These are phyloP conservation scores for Agapornis canus DNA, from an alignment of 2,797 vertebrate genomes.

Conservation along the genomic window DNA sequence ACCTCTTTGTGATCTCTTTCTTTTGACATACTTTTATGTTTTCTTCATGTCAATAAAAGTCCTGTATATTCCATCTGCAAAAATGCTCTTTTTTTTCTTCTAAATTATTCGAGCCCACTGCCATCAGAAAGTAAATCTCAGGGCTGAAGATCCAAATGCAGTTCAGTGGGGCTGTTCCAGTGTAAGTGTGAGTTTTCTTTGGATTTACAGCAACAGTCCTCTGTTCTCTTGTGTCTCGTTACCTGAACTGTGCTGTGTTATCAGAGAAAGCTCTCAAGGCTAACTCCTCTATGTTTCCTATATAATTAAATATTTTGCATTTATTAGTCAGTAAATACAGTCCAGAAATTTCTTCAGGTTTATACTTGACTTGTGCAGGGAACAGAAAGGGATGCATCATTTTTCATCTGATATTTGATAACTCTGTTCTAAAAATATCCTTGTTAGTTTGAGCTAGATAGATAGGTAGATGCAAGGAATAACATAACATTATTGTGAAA, in stretches of 20 bases:
- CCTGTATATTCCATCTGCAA: neutral
- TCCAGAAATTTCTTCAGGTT: neutral
- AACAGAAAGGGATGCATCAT: neutral
- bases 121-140: neutral
- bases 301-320: neutral
- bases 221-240: neutral
- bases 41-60: neutral
- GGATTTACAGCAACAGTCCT: neutral
- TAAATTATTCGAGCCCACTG: neutral
- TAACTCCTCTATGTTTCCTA: neutral
- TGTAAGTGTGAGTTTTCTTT: neutral
- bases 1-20: neutral
- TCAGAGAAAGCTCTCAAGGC: fast-evolving
- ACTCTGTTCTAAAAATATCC: neutral
- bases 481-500: neutral
- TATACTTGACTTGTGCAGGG: no score
- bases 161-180: neutral
- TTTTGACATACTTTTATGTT: neutral
- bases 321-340: neutral
- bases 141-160: neutral
- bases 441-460: neutral
- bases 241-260: neutral
- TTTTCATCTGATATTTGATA: neutral
- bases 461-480: neutral
- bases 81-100: neutral